These are phyloP conservation scores for Eupithecia tripunctaria DNA, from an alignment of 2,888 invertebrate genomes.

Conservation along the genomic window DNA sequence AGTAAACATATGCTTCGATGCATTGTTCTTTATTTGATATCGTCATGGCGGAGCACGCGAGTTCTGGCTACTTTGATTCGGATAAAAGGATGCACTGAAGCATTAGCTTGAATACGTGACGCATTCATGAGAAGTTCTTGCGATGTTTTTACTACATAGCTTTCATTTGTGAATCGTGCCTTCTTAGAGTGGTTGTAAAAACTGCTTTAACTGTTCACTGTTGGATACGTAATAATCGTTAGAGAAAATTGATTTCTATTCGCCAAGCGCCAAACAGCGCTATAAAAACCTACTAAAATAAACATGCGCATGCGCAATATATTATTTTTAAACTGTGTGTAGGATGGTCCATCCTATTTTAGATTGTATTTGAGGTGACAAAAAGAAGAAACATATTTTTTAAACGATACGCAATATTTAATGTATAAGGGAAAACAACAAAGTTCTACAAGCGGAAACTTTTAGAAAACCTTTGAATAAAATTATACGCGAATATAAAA, in stretches of 20 bases:
- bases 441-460: not conserved
- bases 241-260: slow-evolving; percentile 22
- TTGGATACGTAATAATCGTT: slow-evolving; percentile 20
- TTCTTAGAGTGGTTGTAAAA: not conserved
- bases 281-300: slow-evolving; percentile 26
- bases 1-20: slow-evolving; percentile 60
- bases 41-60: not conserved
- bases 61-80: not conserved
- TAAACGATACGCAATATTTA: not conserved
- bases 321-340: slow-evolving; percentile 25
- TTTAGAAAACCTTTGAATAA: not conserved
- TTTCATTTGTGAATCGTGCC: slow-evolving; percentile 1
- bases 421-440: not conserved
- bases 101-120: slow-evolving; percentile 4
- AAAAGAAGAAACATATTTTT: not conserved
- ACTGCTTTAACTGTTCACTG: slow-evolving; percentile 4
- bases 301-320: slow-evolving; percentile 26
- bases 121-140: not conserved
- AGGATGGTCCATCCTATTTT: not conserved
- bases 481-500: slow-evolving; percentile 24
- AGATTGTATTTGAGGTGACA: not conserved
- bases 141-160: not conserved
- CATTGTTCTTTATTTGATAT: slow-evolving; percentile 53
- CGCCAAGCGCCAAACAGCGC: slow-evolving; percentile 11
- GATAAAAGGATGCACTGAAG: not conserved